Evolutionary conservation across 1,140 invertebrate genomes (phyloP), one percentile per base, ranked within the genome.

Genomic region (Euwallacea similis): DNA sequence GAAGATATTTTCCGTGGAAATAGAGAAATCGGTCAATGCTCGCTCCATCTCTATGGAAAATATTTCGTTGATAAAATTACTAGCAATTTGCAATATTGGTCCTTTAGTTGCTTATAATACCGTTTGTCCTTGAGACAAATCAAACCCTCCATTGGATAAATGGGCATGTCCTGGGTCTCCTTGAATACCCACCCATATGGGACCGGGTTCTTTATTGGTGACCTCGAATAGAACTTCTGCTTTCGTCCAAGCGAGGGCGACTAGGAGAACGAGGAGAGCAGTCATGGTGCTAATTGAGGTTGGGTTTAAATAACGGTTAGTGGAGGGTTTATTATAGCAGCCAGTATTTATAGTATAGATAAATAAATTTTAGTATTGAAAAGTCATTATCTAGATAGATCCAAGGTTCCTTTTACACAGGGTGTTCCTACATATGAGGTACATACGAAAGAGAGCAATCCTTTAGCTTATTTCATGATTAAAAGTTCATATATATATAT

Each of bases 171-270:
- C 75, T 10, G 71, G 54, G 66, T 76, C 73, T 21, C 73, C 73
- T 47, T 73, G 73, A 9, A 76, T 76, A 9, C 75, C 75, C 10
- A 76, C 54, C 73, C 73, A 76, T 8, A 74, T 46, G 11, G 69
- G 43, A 0, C 73, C 75, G 7, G 46, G 46, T 68, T 74, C 73
- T 8, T 60, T 63, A 58, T 76, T 76, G 0, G 16, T 56, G 4
- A 76, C 72, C n/a, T 76, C 69, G 43, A 75, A 74, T 43, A 60
- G 54, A 4, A 72, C 70, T 10, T 47, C 42, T 3, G 65, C 64
- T n/a, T 54, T 11, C 1, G 59, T 74, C 8, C n/a, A n/a, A 50
- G 46, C 4, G 8, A 64, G 15, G 7, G 2, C 7, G 10, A 42
- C 6, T 11, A 43, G 42, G 9, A 21, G 9, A 10, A 61, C 9